Conservation (phyloP, 2,888 invertebrate genomes). For the Oeneis ivallda region DNA sequence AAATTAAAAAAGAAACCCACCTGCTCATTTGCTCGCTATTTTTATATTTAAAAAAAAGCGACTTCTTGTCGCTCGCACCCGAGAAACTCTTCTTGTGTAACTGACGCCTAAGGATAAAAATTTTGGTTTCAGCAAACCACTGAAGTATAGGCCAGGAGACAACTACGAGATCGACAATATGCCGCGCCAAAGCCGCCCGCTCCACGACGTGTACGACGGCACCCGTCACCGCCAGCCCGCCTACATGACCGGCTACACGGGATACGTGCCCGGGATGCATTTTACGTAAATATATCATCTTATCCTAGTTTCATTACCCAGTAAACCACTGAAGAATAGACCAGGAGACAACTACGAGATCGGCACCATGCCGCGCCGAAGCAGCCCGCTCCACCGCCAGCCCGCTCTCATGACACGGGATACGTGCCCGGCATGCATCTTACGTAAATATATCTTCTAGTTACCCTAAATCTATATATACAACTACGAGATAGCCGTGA, state of each 20-base stretch:
- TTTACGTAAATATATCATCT: slow-evolving; percentile 73
- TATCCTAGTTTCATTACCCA: no score
- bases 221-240: slow-evolving; percentile 66
- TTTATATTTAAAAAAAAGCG: no score
- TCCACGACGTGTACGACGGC: slow-evolving; percentile 73
- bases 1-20: no score
- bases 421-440: slow-evolving; percentile 69
- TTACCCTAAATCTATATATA: no score
- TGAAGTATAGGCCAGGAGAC: slow-evolving; percentile 80
- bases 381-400: no score
- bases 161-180: slow-evolving; percentile 70
- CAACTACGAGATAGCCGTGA: no score
- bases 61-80: no score
- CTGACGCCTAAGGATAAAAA: no score
- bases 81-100: no score
- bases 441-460: no score
- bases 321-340: slow-evolving; percentile 80
- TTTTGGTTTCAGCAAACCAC: slow-evolving; percentile 75
- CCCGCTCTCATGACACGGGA: no score
- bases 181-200: slow-evolving; percentile 56
- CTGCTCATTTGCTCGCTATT: no score
- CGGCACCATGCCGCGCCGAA: slow-evolving; percentile 56
- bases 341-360: slow-evolving; percentile 77
- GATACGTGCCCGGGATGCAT: slow-evolving; percentile 86
- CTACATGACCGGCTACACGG: slow-evolving; percentile 87